Conservation (phyloP, 2,888 invertebrate species). For the Dasypogon diadema region DNA sequence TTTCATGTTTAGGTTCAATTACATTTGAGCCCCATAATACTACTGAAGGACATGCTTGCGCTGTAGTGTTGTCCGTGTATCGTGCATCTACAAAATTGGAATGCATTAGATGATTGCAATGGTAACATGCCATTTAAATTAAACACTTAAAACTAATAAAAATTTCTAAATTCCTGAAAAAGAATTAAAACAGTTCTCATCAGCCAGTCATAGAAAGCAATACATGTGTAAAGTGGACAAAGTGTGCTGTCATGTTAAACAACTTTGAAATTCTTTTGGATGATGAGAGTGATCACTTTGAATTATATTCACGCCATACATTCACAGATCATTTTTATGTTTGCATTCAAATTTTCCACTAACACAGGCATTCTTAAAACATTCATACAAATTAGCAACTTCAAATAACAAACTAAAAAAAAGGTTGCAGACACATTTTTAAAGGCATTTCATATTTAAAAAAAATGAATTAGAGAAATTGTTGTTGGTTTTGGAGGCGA, state of each 20-base stretch:
- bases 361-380: too few species aligned
- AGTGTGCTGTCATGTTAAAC: too few species aligned
- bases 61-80: conserved; percentile 62
- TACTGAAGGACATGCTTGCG: conserved; percentile 39
- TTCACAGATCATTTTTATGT: neutral
- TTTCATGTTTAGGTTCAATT: conserved; percentile 70
- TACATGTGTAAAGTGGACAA: too few species aligned
- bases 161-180: conserved; percentile 43
- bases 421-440: too few species aligned
- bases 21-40: conserved; percentile 52
- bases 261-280: conserved; percentile 48
- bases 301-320: conserved; percentile 53
- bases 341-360: conserved; percentile 10
- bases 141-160: conserved; percentile 48
- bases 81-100: conserved; percentile 63
- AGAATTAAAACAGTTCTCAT: conserved; percentile 56
- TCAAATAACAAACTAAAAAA: too few species aligned
- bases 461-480: too few species aligned
- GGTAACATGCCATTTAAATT: conserved; percentile 52
- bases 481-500: too few species aligned
- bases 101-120: conserved; percentile 52
- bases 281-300: conserved; percentile 60
- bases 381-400: too few species aligned
- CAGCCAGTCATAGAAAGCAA: too few species aligned
- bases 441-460: too few species aligned